Base-by-base conservation (phyloP, 2,888 invertebrate genomes). In the Apotomis betuletana region DNA sequence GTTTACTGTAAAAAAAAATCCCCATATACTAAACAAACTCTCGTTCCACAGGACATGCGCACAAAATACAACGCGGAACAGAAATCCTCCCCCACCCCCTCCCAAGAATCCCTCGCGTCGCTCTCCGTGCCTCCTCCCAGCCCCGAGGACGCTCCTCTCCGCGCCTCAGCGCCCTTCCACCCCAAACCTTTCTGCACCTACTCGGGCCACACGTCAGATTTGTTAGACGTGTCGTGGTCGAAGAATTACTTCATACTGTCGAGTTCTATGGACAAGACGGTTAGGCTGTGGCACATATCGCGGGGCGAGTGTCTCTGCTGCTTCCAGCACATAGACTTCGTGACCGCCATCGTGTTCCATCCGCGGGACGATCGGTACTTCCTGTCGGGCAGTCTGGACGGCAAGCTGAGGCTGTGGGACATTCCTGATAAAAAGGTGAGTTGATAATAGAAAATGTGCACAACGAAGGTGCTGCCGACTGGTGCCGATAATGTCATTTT, bases 311-410 rank as follows among this genome's bases (percentile, higher is more conserved):
- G 99, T 85, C 95, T 99, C 0, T 99, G 99, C 86, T 99, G 99
- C 85, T 99, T 99, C 91, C 99, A 99, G 86, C 99, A 99, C 86
- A 98, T 99, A 76, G 99, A 99, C 91, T 99, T 99, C 87, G 99
- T 99, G 68, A 99, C 99, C 0, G 99, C 99, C 0, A 99, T 99
- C 80, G 99, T 98, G 68, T 99, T 99, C 89, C 99, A 99, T 91
- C 99, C 99, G 0, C 94, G 97, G 69, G 97, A 97, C 81, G 97
- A 97, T 86, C 91, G 97, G 41, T 96, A 99, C 89, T 99, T 99
- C 90, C 93, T 99, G 51, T 99, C 99, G 74, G 99, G 99, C 13
- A 99, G 99, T 27, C 92, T 99, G 61, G 99, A 99, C 89, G 99
- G 99, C 1, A 99, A 99, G 90, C 94, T 99, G 64, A 94, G 99